Evolutionary conservation across 2,888 invertebrate genomes (phyloP).

Genomic region (Yponomeuta malinellus): DNA sequence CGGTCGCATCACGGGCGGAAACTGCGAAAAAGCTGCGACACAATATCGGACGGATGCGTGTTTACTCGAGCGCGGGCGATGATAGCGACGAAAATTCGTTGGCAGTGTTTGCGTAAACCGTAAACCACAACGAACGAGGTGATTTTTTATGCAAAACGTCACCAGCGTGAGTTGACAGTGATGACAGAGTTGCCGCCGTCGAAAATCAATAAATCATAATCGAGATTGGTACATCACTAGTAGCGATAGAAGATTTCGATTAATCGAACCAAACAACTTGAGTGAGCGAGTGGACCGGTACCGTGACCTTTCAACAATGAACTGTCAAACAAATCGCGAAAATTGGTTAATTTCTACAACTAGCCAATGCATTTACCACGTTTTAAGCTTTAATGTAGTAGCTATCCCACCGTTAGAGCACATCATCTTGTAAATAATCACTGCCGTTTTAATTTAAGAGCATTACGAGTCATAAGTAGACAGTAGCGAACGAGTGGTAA

Average conservation of each 20-base stretch:
- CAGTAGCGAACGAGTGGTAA: not conserved
- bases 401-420: not conserved
- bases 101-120: not conserved
- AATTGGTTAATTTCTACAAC: slow-evolving; percentile 30
- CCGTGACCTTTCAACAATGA: slow-evolving; percentile 42
- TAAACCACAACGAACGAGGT: not conserved
- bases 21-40: not conserved
- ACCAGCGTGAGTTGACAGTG: not conserved
- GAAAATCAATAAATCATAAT: not conserved
- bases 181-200: not conserved
- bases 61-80: not conserved
- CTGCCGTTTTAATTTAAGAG: not conserved
- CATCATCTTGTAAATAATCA: not conserved
- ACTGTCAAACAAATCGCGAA: slow-evolving; percentile 52
- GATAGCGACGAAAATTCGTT: not conserved
- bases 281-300: slow-evolving; percentile 20
- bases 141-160: not conserved
- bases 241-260: not conserved
- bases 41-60: not conserved
- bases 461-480: not conserved
- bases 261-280: not conserved
- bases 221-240: not conserved
- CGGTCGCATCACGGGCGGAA: not conserved
- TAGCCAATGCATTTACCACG: slow-evolving; percentile 10
- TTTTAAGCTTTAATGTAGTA: not conserved